Evolutionary conservation across 1,140 invertebrate species (phyloP), one percentile per base, ranked within the genome.

Genomic region (Trissolcus basalis): DNA sequence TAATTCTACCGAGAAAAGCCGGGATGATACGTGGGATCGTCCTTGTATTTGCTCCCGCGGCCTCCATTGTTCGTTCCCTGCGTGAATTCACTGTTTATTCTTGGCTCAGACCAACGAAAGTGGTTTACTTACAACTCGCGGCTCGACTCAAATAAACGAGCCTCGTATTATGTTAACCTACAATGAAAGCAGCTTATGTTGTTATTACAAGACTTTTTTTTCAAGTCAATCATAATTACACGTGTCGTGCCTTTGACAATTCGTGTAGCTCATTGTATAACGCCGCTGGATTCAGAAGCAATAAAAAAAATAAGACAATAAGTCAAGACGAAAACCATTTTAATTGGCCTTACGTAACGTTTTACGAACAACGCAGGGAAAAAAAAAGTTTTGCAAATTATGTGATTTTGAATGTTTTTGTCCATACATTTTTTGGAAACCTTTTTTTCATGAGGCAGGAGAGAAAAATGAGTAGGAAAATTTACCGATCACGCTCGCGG

Each of bases 1-100:
- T 71, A 72, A 67, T 68, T 72, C 47, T n/a, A 49, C 0, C 32
- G 15, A 68, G 63, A 63, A 72, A 71, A 61, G 60, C 15, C 14
- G 15, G 55, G 74, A 81, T 77, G 80, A 83, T 74, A 71, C 84
- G 83, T 87, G 85, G 81, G 85, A 87, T 83, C 85, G 85, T 86
- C 85, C 85, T 87, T 87, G 84, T 79, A 69, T 81, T 81, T 65
- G 69, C 83, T 87, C 85, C 82, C 84, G 84, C 83, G 83, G 83
- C 81, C 81, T 79, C 82, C 60, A 86, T 87, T 87, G 83, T 86
- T 81, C 70, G 44, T 43, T 48, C 44, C 49, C 67, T 58, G 49
- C 65, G 56, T 35, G 50, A 68, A 70, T 79, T 70, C 73, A 51
- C 70, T 77, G 75, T 77, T 79, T 69, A 59, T 49, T 56, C 15